Evolutionary conservation across 2,888 invertebrate genomes (phyloP), one percentile per base, ranked within the genome.

Genomic region (Heliconius charithonia): DNA sequence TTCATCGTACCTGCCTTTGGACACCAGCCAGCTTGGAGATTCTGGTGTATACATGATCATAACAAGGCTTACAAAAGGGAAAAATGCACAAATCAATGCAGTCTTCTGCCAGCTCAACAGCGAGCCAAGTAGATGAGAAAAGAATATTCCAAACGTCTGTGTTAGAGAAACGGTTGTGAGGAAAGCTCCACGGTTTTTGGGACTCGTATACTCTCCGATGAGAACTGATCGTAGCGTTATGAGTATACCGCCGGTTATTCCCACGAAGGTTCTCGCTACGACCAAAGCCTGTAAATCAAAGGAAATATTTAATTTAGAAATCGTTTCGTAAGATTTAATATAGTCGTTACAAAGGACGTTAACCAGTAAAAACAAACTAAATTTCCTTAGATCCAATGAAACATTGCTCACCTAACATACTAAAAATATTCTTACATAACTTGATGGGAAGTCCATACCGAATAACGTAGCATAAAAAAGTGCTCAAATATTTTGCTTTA

Each of bases 1-100:
- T 75, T 96, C 95, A 0, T 93, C 92, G 3, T 92, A 88, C 32
- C 90, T 92, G 0, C 95, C 95, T 83, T 94, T 95, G 1, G 95
- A 91, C 0, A 96, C 93, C 19, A 97, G 85, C 96, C 96, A 97
- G 77, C 94, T 94, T 0, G 97, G 97, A 10, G 96, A 95, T 89
- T 97, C 97, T 0, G 96, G 96, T 1, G 87, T 86, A 65, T 87
- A 89, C 16, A 89, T 85, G 0, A 87, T 90, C 88, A 93, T 89
- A 10, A 90, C 32, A 9, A 96, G 86, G 51, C 96, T 93, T 7
- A 92, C 84, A 12, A 95, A 83, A 2, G 95, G 93, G 37, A 96
- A 89, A 29, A 88, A 82, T 1, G 92, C 86, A 78, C 94, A 93
- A 12, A 96, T 87, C 3, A 95, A 85, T 1, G 96, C 95, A 3